phyloP scores from a whole-genome alignment of 2,797 vertebrate species.

The Arnoldichthys spilopterus region DNA sequence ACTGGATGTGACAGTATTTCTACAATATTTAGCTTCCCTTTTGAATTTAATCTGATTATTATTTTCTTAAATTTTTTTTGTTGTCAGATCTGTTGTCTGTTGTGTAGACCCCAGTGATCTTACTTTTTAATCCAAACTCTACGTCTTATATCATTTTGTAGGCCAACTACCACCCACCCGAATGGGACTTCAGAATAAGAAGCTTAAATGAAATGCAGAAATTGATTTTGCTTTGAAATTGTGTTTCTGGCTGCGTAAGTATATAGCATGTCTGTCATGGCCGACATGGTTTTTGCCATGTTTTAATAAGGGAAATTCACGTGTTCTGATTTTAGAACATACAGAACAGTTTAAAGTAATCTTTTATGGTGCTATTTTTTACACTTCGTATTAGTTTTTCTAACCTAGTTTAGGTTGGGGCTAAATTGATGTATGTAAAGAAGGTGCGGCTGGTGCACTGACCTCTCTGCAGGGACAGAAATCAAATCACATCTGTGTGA shows the following conservation, averaged over 20 bases:
- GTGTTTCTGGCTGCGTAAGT: not conserved
- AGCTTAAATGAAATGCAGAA: slow-evolving; percentile 4
- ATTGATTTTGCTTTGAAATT: not conserved
- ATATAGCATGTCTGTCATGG: not conserved
- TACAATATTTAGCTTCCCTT: not conserved
- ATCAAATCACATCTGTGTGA: not conserved
- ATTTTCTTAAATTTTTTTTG: no score
- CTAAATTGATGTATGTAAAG: slow-evolving; percentile 11
- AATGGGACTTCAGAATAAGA: not conserved
- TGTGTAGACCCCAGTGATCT: not conserved
- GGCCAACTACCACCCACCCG: not conserved
- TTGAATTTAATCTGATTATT: not conserved
- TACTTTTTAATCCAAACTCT: not conserved
- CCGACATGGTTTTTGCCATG: not conserved
- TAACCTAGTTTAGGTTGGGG: not conserved
- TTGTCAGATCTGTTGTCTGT: not conserved
- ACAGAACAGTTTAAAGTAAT: not conserved
- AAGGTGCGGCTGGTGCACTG: not conserved
- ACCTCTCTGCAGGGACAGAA: not conserved
- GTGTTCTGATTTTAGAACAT: not conserved
- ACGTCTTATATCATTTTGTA: not conserved
- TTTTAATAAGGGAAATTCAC: not conserved
- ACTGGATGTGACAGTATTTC: not conserved
- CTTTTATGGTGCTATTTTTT: not conserved
- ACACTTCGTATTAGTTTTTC: not conserved